phyloP scores from a whole-genome alignment of 2,888 invertebrate species.

The Temnothorax rugatulus region DNA sequence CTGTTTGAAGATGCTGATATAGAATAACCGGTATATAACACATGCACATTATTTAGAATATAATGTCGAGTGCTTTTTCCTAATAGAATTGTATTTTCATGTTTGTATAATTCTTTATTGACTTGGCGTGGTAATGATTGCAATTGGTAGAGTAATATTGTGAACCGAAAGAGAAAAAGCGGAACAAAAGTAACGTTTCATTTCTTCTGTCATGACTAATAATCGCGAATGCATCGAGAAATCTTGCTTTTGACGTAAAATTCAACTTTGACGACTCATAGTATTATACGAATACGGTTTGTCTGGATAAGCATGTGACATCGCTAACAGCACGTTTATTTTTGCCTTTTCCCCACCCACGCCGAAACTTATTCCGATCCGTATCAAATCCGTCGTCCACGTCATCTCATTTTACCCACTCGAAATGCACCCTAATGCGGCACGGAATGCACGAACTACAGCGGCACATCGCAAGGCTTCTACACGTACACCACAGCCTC shows the following conservation, averaged over 20 bases:
- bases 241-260: constrained; percentile 66
- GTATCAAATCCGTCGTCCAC: constrained; percentile 54
- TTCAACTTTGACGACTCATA: constrained; percentile 61
- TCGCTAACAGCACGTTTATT: constrained; percentile 85
- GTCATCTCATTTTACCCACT: constrained; percentile 65
- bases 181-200: not conserved
- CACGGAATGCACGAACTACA: constrained; percentile 85
- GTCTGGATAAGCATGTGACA: constrained; percentile 82
- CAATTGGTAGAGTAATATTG: constrained; percentile 25
- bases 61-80: constrained; percentile 34
- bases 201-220: constrained; percentile 64
- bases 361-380: constrained; percentile 64
- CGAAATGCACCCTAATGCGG: constrained; percentile 81
- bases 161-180: constrained; percentile 18
- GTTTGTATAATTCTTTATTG: constrained; percentile 6
- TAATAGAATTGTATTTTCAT: not conserved
- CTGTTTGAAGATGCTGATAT: constrained; percentile 20
- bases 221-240: constrained; percentile 56
- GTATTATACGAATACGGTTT: constrained; percentile 72
- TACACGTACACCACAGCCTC: constrained; percentile 84
- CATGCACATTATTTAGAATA: constrained; percentile 15
- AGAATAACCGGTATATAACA: constrained; percentile 29
- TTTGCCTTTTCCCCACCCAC: constrained; percentile 77
- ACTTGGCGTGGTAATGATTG: constrained; percentile 28
- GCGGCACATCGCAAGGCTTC: constrained; percentile 85